Base-by-base conservation (phyloP, 2,888 invertebrate genomes). In the Dolichomitus sp. region DNA sequence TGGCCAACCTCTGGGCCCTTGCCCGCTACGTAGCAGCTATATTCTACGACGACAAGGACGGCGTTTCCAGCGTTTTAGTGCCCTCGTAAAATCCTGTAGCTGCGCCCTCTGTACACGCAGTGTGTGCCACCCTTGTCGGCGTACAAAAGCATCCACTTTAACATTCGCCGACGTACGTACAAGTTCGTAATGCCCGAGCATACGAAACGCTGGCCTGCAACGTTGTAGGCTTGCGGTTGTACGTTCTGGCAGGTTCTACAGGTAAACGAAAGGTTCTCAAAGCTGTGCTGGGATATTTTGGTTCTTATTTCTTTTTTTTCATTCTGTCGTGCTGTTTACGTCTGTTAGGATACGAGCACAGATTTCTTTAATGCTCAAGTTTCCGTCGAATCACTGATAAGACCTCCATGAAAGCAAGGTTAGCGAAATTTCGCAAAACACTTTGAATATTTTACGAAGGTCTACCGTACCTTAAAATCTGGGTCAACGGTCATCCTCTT, bases 401-500 rank as follows among this genome's bases (percentile, higher is more conserved):
- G 19, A 11, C 33, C 9, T 37, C 11, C 17, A 17, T 6, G 14
- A 40, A 23, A 14, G 57, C 14, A 37, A 11, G 63, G 42, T 5
- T 14, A 17, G 63, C 1, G 37, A 23, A 63, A 42, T 12, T 65
- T 40, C 42, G 42, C 23, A 40, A 63, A 42, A 12, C 9, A n/a
- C 9, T 65, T 42, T 54, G 9, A 17, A 30, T 70, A 27, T 42
- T n/a, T 70, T 19, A 23, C 23, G 57, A n/a, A 45, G 59, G 52
- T 12, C 0, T 17, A 14, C 2, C 40, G 63, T 77, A 96, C 96
- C 95, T 97, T 97, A 93, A 97, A 97, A 94, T 97, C 97, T 42
- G 96, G 96, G 92, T 97, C 96, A 37, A 95, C 95, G 42, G 95
- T 95, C 91, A 96, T 95, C 91, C 96, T 95, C 90, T 97, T 97